These are phyloP conservation scores for Actinia equina DNA, from an alignment of 64 coral and sea anemone genomes.

Conservation along the genomic window DNA sequence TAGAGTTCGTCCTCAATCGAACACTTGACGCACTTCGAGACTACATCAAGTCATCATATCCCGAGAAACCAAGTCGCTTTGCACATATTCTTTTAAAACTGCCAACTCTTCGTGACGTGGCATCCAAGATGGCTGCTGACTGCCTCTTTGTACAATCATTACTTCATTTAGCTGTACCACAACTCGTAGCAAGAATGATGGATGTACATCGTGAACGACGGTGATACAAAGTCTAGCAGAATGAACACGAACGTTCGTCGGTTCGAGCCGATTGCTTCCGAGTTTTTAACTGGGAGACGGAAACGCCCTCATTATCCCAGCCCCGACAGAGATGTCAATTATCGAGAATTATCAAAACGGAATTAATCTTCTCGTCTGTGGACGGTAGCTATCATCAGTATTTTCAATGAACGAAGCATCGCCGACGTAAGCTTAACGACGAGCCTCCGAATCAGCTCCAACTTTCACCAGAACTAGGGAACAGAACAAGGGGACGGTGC, in stretches of 20 bases:
- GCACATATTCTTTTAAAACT: slow-evolving; percentile 92
- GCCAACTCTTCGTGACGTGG: slow-evolving; percentile 69
- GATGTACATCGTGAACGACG: slow-evolving; percentile 20
- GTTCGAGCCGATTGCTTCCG: not conserved
- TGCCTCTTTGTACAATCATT: slow-evolving; percentile 85
- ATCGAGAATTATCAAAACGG: too few species aligned
- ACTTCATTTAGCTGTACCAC: slow-evolving; percentile 74
- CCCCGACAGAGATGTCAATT: too few species aligned
- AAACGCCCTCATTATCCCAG: too few species aligned
- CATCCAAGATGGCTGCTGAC: slow-evolving; percentile 64
- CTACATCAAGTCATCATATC: slow-evolving; percentile 95
- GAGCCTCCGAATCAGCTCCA: too few species aligned
- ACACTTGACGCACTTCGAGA: slow-evolving; percentile 83
- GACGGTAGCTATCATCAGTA: too few species aligned
- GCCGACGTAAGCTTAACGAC: too few species aligned
- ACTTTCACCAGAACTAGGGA: too few species aligned
- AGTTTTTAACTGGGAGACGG: not conserved
- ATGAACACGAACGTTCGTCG: not conserved
- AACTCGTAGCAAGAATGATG: slow-evolving; percentile 48
- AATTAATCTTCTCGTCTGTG: too few species aligned
- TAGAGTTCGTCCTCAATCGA: slow-evolving; percentile 81
- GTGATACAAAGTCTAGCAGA: not conserved
- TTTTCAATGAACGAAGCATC: too few species aligned
- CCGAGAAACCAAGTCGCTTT: slow-evolving; percentile 96
- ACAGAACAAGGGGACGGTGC: too few species aligned